These are phyloP conservation scores for Drosophila fuyamai DNA, from an alignment of 1,140 invertebrate species.

Conservation along the genomic window DNA sequence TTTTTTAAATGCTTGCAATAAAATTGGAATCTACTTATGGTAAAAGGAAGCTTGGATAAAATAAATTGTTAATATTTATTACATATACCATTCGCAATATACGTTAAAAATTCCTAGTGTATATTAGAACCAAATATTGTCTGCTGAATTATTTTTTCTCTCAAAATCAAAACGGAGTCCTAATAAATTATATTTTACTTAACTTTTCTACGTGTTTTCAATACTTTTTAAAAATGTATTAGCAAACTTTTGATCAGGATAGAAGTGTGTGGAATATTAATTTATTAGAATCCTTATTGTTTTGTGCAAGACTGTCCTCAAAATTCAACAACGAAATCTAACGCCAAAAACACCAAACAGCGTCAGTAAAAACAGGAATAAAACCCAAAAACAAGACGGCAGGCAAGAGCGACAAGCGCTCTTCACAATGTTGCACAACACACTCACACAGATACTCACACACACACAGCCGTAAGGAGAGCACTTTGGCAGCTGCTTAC, in stretches of 20 bases:
- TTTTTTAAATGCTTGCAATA: too few relatives aligned
- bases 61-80: too few relatives aligned
- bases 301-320: constrained; percentile 10
- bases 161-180: too few relatives aligned
- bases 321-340: constrained; percentile 27
- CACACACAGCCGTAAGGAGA: constrained; percentile 22
- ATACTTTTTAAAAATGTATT: too few relatives aligned
- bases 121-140: too few relatives aligned
- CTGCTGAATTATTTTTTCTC: too few relatives aligned
- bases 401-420: constrained; percentile 30
- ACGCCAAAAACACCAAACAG: constrained; percentile 19
- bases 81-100: too few relatives aligned
- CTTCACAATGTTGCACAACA: constrained; percentile 51
- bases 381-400: not conserved
- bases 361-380: constrained; percentile 9
- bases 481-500: constrained; percentile 63
- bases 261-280: not conserved
- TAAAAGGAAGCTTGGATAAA: too few relatives aligned
- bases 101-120: too few relatives aligned
- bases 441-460: constrained; percentile 16
- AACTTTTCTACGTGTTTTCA: too few relatives aligned
- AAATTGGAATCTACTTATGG: too few relatives aligned
- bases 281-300: not conserved
- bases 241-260: not conserved
- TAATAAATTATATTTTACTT: too few relatives aligned